phyloP scores from a whole-genome alignment of 2,113 vertebrate genomes.

The Clarias macrocephalus region DNA sequence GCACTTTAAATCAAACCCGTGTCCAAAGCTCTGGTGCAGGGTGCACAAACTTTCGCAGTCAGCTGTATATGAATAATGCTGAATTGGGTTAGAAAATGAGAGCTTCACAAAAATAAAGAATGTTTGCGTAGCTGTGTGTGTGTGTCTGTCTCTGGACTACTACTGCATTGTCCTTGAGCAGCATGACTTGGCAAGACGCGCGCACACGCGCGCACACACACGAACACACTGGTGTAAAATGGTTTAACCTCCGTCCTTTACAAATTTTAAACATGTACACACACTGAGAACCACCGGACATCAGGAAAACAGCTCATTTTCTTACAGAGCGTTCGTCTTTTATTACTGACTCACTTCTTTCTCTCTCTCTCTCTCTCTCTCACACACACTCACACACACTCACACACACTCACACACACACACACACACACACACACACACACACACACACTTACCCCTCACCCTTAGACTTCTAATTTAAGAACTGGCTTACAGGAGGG shows the following conservation, averaged over 20 bases:
- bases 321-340: background rate
- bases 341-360: background rate
- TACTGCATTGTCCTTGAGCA: constrained; percentile 41
- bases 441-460: constrained; percentile 11
- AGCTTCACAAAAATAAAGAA: background rate
- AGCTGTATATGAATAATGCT: background rate
- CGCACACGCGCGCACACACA: background rate
- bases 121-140: background rate
- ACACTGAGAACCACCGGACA: no score
- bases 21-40: background rate
- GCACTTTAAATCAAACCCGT: background rate
- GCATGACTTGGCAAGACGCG: background rate
- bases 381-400: background rate
- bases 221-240: background rate
- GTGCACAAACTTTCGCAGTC: constrained; percentile 5
- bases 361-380: no score
- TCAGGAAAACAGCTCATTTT: background rate
- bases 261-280: background rate
- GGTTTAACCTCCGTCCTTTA: background rate
- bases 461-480: constrained; percentile 48
- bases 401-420: background rate
- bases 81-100: background rate
- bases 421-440: background rate
- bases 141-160: background rate
- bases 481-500: constrained; percentile 46